Evolutionary conservation across 2,797 vertebrate genomes (phyloP), one percentile per base, ranked within the genome.

Genomic region (Sternarchorhynchus goeldii): DNA sequence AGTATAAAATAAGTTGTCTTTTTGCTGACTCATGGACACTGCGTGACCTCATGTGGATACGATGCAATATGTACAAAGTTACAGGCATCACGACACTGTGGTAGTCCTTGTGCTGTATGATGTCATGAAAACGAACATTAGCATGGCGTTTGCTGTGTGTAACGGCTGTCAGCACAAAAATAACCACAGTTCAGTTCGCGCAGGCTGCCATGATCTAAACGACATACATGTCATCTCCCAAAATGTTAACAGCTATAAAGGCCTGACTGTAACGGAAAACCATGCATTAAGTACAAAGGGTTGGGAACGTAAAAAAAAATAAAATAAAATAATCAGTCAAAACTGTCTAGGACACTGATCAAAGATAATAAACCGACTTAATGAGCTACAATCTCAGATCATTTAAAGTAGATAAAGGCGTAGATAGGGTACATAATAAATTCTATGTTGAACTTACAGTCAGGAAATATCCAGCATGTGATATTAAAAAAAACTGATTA

Each of bases 1-100:
- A 36, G 60, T 45, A 63, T 14, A 80, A 80, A 55, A 59, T 25
- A 25, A 10, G 60, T 41, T 66, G 34, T 56, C 56, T 50, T 31
- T 18, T 62, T 73, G 21, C 45, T 36, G 45, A 50, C 59, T 64
- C 5, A 12, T 60, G 50, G 71, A 73, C 41, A 34, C 21, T 60
- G 18, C 36, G 5, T 31, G 41, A 81, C 39, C 12, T 60, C 65
- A 17, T 18, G 31, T 34, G 62, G 6, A 3, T 36, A 20, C 36
- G n/a, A 41, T 45, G 45, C 36, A 66, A 20, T 45, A 66, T 21
- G n/a, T 66, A 41, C 36, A 66, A 12, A 45, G 39, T 14, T 25
- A 20, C 39, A 25, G 18, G 10, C 36, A 45, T 67, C 36, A 29
- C 14, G 6, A 16, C 4, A 25, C 21, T 21, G 45, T 4, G 1